Conservation (phyloP, 2,888 invertebrate genomes). For the Lysandra bellargus region DNA sequence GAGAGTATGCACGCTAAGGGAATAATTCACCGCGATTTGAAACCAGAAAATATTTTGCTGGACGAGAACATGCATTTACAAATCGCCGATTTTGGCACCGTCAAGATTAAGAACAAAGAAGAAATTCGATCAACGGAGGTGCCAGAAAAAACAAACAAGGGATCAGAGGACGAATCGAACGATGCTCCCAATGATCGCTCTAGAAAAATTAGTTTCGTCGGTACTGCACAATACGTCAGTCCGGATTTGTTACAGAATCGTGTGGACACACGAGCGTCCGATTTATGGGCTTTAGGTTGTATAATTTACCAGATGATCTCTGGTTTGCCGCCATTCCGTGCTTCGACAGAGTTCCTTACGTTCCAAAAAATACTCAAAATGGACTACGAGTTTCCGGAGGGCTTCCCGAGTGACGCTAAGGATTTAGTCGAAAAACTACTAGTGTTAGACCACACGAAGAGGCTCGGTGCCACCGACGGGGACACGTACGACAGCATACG, state of each 20-base stretch:
- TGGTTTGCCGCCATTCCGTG: constrained; percentile 95
- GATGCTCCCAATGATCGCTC: constrained; percentile 66
- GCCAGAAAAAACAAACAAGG: constrained; percentile 35
- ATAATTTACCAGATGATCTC: constrained; percentile 98
- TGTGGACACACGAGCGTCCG: constrained; percentile 88
- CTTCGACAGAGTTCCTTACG: constrained; percentile 95
- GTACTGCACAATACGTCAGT: constrained; percentile 99
- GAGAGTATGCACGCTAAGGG: constrained; percentile 94
- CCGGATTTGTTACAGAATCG: constrained; percentile 95
- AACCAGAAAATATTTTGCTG: constrained; percentile 98
- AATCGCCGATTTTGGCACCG: constrained; percentile 98
- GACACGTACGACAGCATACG: constrained; percentile 90
- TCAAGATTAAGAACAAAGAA: constrained; percentile 86
- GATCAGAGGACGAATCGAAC: constrained; percentile 55
- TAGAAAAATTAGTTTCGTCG: constrained; percentile 94
- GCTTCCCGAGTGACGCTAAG: constrained; percentile 91
- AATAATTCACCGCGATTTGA: constrained; percentile 97
- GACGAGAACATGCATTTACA: constrained; percentile 97
- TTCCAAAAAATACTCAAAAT: constrained; percentile 96
- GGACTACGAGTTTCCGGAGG: constrained; percentile 95
- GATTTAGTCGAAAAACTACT: constrained; percentile 93
- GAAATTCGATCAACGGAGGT: constrained; percentile 50
- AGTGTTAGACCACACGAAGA: constrained; percentile 88
- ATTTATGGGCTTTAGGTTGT: constrained; percentile 98
- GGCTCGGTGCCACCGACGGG: constrained; percentile 90